Base-by-base conservation (phyloP, 2,797 vertebrate genomes). In the Protonibea diacanthus region DNA sequence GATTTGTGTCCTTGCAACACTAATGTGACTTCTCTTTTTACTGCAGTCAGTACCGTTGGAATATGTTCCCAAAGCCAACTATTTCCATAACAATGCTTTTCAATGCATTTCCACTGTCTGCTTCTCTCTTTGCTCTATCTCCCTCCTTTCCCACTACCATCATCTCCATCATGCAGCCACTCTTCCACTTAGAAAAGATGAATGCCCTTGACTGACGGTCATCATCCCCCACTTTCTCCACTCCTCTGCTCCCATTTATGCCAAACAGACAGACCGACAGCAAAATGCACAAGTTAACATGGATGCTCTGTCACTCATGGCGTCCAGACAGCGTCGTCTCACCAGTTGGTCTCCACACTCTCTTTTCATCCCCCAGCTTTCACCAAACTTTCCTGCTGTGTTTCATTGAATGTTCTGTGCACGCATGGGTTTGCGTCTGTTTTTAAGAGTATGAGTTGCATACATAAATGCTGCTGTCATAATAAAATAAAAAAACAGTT, bases 171-270 rank as follows among this genome's bases (percentile, higher is more conserved):
- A 71, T 76, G 42, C 45, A 76, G 12, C 71, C 71, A 57, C 67
- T 82, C 80, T 74, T 72, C 65, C 60, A 27, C 67, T 70, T 66
- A 55, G 71, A 79, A 63, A 74, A 86, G 74, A 86, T 74, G 64
- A 88, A 84, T 85, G 66, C 53, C 82, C 79, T 87, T 90, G 89
- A 88, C 83, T 88, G 82, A 85, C 60, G 65, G 84, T 89, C 86
- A 84, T 88, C 87, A 70, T 86, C 65, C 61, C 69, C 47, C 71
- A 70, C 82, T 87, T 78, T 70, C 55, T 55, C 56, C 57, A 45
- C 71, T 84, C 56, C 40, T 81, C 33, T 76, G 52, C 82, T 84
- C 70, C 77, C 76, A 62, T 83, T 82, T 65, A 71, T 86, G 66
- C 55, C 75, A 78, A 68, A 52, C 65, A 81, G 76, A 80, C 68